Evolutionary conservation across 2,888 invertebrate genomes (phyloP).

Genomic region (Blastobasis lacticolella): DNA sequence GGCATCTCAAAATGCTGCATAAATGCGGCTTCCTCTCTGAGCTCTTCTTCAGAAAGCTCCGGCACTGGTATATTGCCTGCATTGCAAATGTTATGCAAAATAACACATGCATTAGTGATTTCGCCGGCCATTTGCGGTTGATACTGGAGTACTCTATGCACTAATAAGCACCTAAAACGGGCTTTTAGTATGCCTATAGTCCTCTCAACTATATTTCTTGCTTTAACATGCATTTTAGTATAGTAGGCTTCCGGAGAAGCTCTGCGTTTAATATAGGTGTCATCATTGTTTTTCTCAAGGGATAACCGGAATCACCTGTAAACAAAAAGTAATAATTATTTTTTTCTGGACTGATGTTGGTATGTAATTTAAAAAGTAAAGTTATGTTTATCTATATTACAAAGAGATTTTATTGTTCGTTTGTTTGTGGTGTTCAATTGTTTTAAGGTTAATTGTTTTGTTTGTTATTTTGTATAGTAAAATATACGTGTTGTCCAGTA

Average conservation of each 20-base stretch:
- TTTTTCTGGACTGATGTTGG: too few relatives aligned
- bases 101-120: neutral
- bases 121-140: conserved; percentile 4
- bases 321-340: neutral
- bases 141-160: conserved; percentile 7
- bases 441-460: too few relatives aligned
- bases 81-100: neutral
- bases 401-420: too few relatives aligned
- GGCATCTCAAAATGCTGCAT: too few relatives aligned
- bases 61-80: neutral
- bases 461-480: too few relatives aligned
- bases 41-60: neutral
- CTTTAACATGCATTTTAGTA: neutral
- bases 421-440: too few relatives aligned
- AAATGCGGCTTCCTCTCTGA: neutral
- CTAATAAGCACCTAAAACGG: neutral
- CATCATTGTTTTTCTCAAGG: conserved; percentile 1
- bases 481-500: too few relatives aligned
- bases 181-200: conserved; percentile 8
- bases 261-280: conserved; percentile 3
- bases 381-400: too few relatives aligned
- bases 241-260: neutral
- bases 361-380: too few relatives aligned
- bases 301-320: conserved; percentile 7
- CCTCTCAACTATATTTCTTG: conserved; percentile 6